Evolutionary conservation across 2,888 invertebrate species (phyloP).

Genomic region (Drosophila vallismaia): DNA sequence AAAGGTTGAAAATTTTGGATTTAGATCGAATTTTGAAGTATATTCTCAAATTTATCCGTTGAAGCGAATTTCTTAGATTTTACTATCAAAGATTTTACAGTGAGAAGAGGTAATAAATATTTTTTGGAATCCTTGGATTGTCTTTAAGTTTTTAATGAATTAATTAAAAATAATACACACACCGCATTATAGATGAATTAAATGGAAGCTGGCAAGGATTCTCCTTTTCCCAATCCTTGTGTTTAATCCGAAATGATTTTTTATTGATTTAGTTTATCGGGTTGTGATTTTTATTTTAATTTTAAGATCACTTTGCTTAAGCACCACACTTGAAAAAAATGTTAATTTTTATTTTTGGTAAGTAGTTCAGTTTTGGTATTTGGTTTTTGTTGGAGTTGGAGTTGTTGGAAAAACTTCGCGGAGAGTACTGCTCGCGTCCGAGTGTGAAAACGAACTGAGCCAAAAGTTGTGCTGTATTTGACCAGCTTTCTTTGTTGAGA

Average conservation of each 20-base stretch:
- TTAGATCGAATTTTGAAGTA: too few species aligned
- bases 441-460: constrained; percentile 82
- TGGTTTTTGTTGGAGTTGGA: not conserved
- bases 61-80: not conserved
- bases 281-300: too few species aligned
- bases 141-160: not conserved
- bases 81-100: not conserved
- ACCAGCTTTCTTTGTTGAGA: constrained; percentile 82
- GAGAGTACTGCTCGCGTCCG: constrained; percentile 75
- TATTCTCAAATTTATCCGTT: too few species aligned
- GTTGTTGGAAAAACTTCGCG: constrained; percentile 53
- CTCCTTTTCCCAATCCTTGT: constrained; percentile 32
- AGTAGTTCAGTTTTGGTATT: not conserved
- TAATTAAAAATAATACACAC: constrained; percentile 73
- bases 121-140: not conserved
- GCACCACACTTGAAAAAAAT: constrained; percentile 35
- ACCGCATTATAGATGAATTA: constrained; percentile 75
- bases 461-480: constrained; percentile 76
- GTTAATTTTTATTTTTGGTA: not conserved
- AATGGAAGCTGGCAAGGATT: constrained; percentile 30
- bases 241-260: constrained; percentile 13
- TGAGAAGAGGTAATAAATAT: too few species aligned
- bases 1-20: too few species aligned
- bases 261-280: too few species aligned
- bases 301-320: constrained; percentile 14